Evolutionary conservation across 2,113 vertebrate genomes (phyloP).

Genomic region (Microcebus ravelobensis): DNA sequence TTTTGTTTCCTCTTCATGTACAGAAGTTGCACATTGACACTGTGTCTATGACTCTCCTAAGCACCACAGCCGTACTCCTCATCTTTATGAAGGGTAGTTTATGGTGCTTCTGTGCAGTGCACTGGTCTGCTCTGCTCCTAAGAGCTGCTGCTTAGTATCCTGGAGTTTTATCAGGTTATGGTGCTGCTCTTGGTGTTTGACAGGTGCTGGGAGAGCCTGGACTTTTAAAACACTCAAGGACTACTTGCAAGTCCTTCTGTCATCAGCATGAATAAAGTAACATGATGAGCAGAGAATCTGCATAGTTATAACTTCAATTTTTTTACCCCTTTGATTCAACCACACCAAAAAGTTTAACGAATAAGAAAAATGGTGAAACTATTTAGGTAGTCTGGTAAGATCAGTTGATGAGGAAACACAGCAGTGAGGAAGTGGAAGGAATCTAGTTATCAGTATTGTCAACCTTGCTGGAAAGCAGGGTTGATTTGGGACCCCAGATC

Average conservation of each 20-base stretch:
- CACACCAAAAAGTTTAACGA: not conserved
- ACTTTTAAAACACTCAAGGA: not conserved
- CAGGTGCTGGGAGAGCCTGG: not conserved
- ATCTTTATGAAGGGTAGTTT: not conserved
- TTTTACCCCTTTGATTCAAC: not conserved
- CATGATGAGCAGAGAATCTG: not conserved
- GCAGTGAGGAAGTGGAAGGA: not conserved
- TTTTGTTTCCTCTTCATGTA: not conserved
- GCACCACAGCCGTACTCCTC: not conserved
- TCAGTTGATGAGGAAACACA: not conserved
- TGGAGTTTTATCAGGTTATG: not conserved
- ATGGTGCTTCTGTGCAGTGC: rapidly evolving
- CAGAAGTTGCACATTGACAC: rapidly evolving
- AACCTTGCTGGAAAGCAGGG: not conserved
- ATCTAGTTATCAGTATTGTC: not conserved
- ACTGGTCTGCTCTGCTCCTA: not conserved
- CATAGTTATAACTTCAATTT: not conserved
- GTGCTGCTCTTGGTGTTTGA: not conserved
- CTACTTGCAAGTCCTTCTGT: not conserved
- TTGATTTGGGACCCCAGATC: not conserved
- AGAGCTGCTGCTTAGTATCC: not conserved
- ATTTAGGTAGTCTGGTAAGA: not conserved
- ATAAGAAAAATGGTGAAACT: not conserved
- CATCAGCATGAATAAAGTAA: rapidly evolving
- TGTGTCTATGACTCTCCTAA: not conserved